These are phyloP conservation scores for Heloderma charlesbogerti DNA, from an alignment of 2,113 vertebrate genomes.

Conservation along the genomic window DNA sequence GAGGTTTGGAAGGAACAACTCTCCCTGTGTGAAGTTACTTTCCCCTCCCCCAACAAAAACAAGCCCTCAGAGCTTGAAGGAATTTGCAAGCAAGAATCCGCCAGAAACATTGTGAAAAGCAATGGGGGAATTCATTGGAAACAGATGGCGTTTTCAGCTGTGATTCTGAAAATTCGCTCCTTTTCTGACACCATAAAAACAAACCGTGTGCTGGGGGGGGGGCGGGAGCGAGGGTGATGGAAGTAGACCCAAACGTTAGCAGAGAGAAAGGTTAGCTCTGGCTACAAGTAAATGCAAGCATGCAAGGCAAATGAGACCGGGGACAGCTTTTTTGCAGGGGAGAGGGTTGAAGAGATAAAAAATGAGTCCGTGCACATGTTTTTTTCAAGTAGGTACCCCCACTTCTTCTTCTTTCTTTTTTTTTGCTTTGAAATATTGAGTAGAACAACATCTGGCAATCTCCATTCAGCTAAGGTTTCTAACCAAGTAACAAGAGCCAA, in stretches of 20 bases:
- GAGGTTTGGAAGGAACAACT: conserved; percentile 84
- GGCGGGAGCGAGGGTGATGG: neutral
- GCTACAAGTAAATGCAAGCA: conserved; percentile 35
- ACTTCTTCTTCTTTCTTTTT: neutral
- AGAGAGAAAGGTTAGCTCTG: neutral
- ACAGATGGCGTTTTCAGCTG: conserved; percentile 85
- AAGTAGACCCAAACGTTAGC: conserved; percentile 43
- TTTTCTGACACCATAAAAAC: conserved; percentile 81
- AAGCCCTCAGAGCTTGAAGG: conserved; percentile 84
- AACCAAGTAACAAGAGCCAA: neutral
- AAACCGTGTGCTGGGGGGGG: conserved; percentile 52
- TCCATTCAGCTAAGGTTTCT: neutral
- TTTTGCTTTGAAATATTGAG: conserved; percentile 18
- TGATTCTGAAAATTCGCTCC: conserved; percentile 80
- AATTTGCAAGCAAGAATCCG: conserved; percentile 84
- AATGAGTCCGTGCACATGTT: conserved; percentile 27
- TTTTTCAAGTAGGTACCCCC: neutral
- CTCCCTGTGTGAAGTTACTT: conserved; percentile 83
- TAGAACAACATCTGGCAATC: conserved; percentile 5
- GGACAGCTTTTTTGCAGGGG: neutral
- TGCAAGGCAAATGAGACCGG: neutral
- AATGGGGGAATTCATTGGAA: conserved; percentile 86
- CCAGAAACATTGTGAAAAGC: conserved; percentile 86
- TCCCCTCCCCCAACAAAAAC: conserved; percentile 93
- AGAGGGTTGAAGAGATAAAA: neutral